These are phyloP conservation scores for Cydia strobilella DNA, from an alignment of 1,140 invertebrate species.

Conservation along the genomic window DNA sequence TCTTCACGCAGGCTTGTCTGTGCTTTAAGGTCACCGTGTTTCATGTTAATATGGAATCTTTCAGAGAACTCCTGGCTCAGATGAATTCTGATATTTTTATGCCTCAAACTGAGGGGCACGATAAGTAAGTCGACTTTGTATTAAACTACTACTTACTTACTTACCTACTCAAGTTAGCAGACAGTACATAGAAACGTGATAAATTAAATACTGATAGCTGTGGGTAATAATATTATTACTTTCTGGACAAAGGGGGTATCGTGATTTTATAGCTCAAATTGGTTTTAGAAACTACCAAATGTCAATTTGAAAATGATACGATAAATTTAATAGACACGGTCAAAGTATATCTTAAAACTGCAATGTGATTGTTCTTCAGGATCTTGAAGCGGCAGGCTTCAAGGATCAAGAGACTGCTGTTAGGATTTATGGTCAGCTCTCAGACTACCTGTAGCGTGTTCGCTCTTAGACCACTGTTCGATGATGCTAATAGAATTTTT, in stretches of 20 bases:
- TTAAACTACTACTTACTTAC: too few relatives aligned
- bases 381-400: constrained; percentile 56
- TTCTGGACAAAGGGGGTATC: too few relatives aligned
- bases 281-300: too few relatives aligned
- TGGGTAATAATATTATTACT: too few relatives aligned
- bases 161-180: neutral
- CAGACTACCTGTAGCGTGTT: constrained; percentile 63
- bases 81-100: constrained; percentile 64
- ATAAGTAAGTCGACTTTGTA: constrained; percentile 48
- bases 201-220: too few relatives aligned
- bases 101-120: constrained; percentile 50
- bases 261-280: too few relatives aligned
- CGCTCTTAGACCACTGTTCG: constrained; percentile 66
- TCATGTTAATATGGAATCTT: constrained; percentile 52
- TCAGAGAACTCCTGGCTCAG: constrained; percentile 51
- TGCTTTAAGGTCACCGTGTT: constrained; percentile 70
- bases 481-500: constrained; percentile 60
- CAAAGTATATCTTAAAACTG: too few relatives aligned
- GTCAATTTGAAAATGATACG: too few relatives aligned
- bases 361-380: constrained; percentile 43
- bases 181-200: neutral
- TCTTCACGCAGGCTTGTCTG: constrained; percentile 70
- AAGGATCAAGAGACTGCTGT: constrained; percentile 62
- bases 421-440: constrained; percentile 66
- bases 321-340: too few relatives aligned